Evolutionary conservation across 2,113 vertebrate species (phyloP), one percentile per base, ranked within the genome.

Genomic region (Mionectes macconnelli): DNA sequence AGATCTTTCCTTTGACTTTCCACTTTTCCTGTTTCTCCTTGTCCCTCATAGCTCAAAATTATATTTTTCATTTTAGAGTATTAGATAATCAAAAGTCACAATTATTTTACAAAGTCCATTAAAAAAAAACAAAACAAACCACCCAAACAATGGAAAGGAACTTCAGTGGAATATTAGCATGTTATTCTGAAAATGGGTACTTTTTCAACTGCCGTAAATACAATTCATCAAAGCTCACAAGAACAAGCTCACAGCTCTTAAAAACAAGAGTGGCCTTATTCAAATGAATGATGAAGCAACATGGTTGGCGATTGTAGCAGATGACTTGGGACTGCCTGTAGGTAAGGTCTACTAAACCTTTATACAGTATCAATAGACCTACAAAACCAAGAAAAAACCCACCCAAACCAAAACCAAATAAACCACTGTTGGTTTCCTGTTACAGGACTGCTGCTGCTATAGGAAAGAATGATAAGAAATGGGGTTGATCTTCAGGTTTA

Each of bases 371-470:
- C 6, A 10, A 31, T 9, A 42, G 33, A 37, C 33, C 60, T 50
- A 66, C 24, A 55, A 75, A 80, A 35, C 13, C 5, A 78, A 28
- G 20, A 56, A 55, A 9, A 57, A 40, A 3, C 8, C 19, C n/a
- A 49, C 14, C n/a, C 23, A 35, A 44, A 28, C 8, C 11, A 17
- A 64, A 76, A 42, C 10, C 39, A 68, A 63, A 55, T 33, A 83
- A 42, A 20, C 18, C 28, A 33, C 3, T 0, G 3, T 0, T 53
- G 23, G 16, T 52, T 8, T 9, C n/a, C 45, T 52, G 8, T 70
- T 70, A 53, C 12, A 69, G 47, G 50, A 68, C 59, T 22, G 8
- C 6, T 84, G 27, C 39, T 77, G 27, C 68, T 90, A 9, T 12
- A 42, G 27, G 23, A 42, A 84, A 31, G 12, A 37, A 84, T 20